phyloP scores from a whole-genome alignment of 2,888 invertebrate genomes.

The Carabus problematicus region DNA sequence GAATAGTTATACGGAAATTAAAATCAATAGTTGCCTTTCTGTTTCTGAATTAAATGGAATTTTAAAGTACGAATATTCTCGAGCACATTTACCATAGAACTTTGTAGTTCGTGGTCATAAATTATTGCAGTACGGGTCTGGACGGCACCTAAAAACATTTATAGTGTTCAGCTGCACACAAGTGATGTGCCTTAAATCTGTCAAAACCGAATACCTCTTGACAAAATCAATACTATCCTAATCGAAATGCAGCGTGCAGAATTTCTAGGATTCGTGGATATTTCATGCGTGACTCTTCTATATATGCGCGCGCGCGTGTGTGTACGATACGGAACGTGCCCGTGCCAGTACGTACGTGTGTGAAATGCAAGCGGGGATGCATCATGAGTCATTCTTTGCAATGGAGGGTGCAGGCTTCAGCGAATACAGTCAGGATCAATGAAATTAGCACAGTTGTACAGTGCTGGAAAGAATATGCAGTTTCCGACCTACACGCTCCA shows the following conservation, averaged over 20 bases:
- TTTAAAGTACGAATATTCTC: too few species aligned
- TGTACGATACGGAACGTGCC: conserved; percentile 4
- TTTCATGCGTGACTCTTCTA: conserved; percentile 4
- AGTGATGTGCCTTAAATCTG: not conserved
- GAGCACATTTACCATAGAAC: too few species aligned
- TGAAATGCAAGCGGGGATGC: conserved; percentile 43
- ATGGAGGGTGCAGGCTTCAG: conserved; percentile 36
- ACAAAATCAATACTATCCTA: conserved; percentile 34
- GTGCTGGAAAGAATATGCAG: conserved; percentile 20
- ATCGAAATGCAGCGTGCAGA: conserved; percentile 33
- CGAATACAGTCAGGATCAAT: conserved; percentile 38
- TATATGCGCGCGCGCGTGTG: conserved; percentile 17
- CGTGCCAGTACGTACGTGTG: conserved; percentile 19
- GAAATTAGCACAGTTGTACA: conserved; percentile 38
- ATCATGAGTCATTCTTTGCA: conserved; percentile 44
- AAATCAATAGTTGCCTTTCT: too few species aligned
- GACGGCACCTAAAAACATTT: too few species aligned
- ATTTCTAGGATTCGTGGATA: conserved; percentile 37
- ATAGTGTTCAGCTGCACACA: too few species aligned
- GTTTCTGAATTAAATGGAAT: too few species aligned
- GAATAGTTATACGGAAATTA: too few species aligned
- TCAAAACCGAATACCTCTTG: not conserved
- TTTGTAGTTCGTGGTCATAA: too few species aligned
- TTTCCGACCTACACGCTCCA: too few species aligned
- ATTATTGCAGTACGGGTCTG: too few species aligned